Evolutionary conservation across 2,797 vertebrate genomes (phyloP), one percentile per base, ranked within the genome.

Genomic region (Rhincodon typus): DNA sequence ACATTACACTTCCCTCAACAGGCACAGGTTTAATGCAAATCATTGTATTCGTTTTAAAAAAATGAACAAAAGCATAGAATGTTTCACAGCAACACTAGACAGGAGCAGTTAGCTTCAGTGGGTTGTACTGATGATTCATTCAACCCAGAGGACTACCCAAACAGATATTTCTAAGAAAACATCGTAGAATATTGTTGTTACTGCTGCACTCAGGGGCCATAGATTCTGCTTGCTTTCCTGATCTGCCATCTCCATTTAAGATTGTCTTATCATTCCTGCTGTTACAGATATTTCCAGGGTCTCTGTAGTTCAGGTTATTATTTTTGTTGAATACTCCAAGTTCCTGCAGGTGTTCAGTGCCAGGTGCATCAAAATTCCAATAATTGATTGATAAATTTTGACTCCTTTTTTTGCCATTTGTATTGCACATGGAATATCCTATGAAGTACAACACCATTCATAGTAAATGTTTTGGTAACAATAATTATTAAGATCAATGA

Each of bases 281-380:
- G 97, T 98, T 96, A n/a, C 96, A 97, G 97, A 97, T 97, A 98
- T 98, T 98, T 98, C 98, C 98, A 98, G 98, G 98, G 97, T 97
- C 97, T 97, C 97, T 97, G 97, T 97, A 96, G 97, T 97, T 97
- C 97, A 97, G 98, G 97, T 98, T 98, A 98, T 98, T 98, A 98
- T 98, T 98, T 97, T 50, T 98, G 97, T 97, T 98, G 98, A 98
- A 98, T n/a, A 98, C 97, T 98, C 97, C 8, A 97, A 98, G 97
- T 96, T 98, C 97, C 98, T 96, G 19, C 98, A 97, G 97, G 97
- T 98, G 97, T 97, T 97, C 97, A 98, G 97, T 97, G 97, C 97
- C 96, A 97, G 97, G 97, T 98, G 98, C 97, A 97, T 96, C 97
- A 97, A 97, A 98, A 97, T 98, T 97, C 97, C 97, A 97, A 97